phyloP scores from a whole-genome alignment of 2,888 invertebrate genomes.

The Macrosiphum euphorbiae region DNA sequence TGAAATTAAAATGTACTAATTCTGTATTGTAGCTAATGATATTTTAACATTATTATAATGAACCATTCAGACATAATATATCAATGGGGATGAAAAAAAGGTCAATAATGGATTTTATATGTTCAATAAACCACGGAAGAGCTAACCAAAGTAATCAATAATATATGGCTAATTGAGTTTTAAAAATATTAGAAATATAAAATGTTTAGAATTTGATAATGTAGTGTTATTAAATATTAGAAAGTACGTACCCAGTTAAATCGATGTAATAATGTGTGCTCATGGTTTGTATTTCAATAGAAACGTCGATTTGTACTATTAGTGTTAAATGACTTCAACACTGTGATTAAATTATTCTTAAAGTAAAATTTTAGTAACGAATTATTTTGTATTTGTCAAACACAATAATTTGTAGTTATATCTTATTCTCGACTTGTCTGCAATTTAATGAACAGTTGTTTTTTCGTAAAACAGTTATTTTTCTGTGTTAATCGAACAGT shows the following conservation, averaged over 20 bases:
- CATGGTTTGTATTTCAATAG: background rate
- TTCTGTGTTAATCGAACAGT: background rate
- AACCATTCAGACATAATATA: background rate
- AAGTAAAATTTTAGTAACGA: background rate
- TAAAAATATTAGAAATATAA: background rate
- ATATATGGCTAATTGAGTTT: background rate
- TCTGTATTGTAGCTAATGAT: background rate
- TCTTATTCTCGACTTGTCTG: background rate
- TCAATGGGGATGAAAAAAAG: too few species aligned
- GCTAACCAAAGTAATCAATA: background rate
- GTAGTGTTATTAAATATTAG: background rate
- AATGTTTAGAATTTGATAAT: background rate
- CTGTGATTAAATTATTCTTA: constrained; percentile 2
- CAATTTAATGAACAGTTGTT: constrained; percentile 29
- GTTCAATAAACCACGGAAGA: background rate
- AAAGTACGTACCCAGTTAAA: constrained; percentile 19
- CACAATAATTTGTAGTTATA: background rate
- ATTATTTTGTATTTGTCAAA: background rate
- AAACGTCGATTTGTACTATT: background rate
- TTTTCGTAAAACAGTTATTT: background rate
- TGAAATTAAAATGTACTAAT: too few species aligned
- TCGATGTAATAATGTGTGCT: background rate
- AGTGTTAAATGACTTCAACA: background rate
- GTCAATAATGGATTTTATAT: background rate
- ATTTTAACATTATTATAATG: background rate